Base-by-base conservation (phyloP, 37 sponge, comb jelly and placozoan species). In the Tethya wilhelma region DNA sequence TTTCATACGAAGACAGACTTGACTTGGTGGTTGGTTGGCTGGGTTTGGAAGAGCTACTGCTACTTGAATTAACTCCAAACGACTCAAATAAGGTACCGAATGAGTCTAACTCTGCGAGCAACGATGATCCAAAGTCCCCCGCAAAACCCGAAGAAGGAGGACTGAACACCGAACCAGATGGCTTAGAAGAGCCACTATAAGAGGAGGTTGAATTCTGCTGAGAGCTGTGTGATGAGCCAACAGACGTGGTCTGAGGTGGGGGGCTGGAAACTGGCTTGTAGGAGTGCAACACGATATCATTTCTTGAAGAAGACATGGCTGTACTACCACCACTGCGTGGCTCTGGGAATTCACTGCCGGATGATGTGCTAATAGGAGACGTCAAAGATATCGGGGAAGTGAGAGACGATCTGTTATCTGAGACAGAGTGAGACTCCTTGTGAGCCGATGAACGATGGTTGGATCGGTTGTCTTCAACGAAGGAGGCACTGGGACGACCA, bases 41-140 rank as follows among this genome's bases (percentile, higher is more conserved):
- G 38, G 4, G 38, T 34, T 11, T 37, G 5, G 36, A 4, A 20
- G 8, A 34, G 8, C 67, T 33, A 5, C 38, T 34, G 33, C 37
- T 59, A 6, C 25, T 12, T 5, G 7, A 5, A 6, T 12, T 5
- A 59, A 44, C 20, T 19, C 73, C 82, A 71, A 44, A 72, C 9
- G 82, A 72, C 32, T 44, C 45, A 38, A 81, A 30, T 3, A 72
- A 23, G 33, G 23, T 45, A 9, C 82, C 82, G 26, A 81, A 81
- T 19, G 82, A 71, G 43, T 31, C 41, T 4, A 80, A 59, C 29
- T 80, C 58, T 38, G 68, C 44, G 31, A 80, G 55, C 12, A 80
- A 59, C 22, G 69, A 67, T 12, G 25, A 20, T 4, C 77, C 77
- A 40, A 60, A 38, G 32, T 76, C 64, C 20, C 22, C 64, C n/a